These are phyloP conservation scores for Hypomecis atomaria DNA, from an alignment of 2,888 invertebrate species.

Conservation along the genomic window DNA sequence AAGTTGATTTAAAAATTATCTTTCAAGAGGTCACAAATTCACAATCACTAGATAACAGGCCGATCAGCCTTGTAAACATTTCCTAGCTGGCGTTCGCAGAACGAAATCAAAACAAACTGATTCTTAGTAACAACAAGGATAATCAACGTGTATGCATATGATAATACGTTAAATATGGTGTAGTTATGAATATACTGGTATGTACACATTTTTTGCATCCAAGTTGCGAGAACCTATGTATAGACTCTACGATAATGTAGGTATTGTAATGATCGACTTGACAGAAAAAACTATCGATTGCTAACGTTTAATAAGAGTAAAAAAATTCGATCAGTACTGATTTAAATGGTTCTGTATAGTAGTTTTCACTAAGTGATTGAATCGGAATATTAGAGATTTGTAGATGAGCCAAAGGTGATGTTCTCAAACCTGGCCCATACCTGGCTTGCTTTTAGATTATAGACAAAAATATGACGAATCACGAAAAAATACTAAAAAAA, in stretches of 20 bases:
- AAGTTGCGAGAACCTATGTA: neutral
- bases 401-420: too few relatives aligned
- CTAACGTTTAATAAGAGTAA: slow-evolving; percentile 22
- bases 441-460: too few relatives aligned
- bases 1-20: neutral
- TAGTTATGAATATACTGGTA: neutral
- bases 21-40: slow-evolving; percentile 13
- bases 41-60: slow-evolving; percentile 11
- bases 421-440: too few relatives aligned
- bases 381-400: too few relatives aligned
- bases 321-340: slow-evolving; percentile 4
- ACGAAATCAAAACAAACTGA: slow-evolving; percentile 25
- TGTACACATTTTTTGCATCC: slow-evolving; percentile 11
- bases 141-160: slow-evolving; percentile 21
- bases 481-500: too few relatives aligned
- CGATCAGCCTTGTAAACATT: slow-evolving; percentile 36
- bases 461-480: too few relatives aligned
- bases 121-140: slow-evolving; percentile 43
- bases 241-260: neutral
- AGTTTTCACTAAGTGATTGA: too few relatives aligned
- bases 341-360: slow-evolving; percentile 29
- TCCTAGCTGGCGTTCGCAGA: slow-evolving; percentile 34
- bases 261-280: slow-evolving; percentile 19
- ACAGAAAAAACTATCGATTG: slow-evolving; percentile 30
- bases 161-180: neutral